A percentile compares a stretch with the other conserved stretches of the same genome.
Conservation (phyloP, 2,113 vertebrate genomes). For the Lasiurus borealis region DNA sequence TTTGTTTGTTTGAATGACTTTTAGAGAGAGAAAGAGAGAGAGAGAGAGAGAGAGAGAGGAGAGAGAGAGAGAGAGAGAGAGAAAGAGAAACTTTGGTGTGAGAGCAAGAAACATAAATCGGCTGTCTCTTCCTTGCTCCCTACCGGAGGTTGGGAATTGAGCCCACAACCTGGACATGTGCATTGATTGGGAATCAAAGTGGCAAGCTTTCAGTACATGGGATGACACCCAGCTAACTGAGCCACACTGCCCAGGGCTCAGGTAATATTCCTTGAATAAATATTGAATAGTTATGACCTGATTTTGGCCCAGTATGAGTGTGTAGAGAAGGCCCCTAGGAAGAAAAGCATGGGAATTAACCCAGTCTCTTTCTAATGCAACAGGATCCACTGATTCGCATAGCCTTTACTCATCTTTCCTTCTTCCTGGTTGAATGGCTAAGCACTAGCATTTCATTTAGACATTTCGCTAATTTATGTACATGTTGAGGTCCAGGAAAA, state of each 20-base stretch:
- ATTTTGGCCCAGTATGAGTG: background rate
- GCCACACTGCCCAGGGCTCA: background rate
- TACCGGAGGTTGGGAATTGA: too few relatives aligned
- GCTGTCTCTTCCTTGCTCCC: too few relatives aligned
- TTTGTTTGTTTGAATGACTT: too few relatives aligned
- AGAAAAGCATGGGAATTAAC: background rate
- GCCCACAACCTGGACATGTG: too few relatives aligned
- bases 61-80: too few relatives aligned
- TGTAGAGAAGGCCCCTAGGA: background rate
- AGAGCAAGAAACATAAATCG: too few relatives aligned
- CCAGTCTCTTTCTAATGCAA: background rate
- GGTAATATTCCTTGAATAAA: background rate
- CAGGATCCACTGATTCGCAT: background rate
- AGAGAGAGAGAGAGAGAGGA: too few relatives aligned
- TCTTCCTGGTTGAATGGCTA: background rate
- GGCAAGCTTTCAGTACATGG: too few relatives aligned
- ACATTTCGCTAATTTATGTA: background rate
- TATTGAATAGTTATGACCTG: background rate
- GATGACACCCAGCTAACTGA: too few relatives aligned
- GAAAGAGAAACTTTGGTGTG: too few relatives aligned
- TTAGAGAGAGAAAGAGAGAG: too few relatives aligned
- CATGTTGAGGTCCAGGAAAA: background rate
- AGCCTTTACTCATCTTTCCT: background rate
- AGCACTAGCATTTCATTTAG: background rate
- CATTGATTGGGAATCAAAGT: too few relatives aligned